Evolutionary conservation across 2,797 vertebrate genomes (phyloP).

Genomic region (Tragopan temminckii): DNA sequence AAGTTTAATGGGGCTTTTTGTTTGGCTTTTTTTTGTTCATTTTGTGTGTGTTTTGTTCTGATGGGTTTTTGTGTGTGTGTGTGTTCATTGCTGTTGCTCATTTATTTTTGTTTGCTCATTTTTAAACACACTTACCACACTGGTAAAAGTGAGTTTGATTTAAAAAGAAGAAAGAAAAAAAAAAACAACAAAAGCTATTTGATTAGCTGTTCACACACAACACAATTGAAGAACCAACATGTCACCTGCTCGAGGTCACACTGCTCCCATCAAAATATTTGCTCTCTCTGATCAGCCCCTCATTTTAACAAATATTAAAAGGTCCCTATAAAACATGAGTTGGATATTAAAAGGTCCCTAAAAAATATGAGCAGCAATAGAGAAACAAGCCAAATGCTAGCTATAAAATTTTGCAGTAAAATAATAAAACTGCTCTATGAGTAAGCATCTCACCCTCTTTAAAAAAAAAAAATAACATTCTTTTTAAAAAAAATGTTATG

Average conservation of each 20-base stretch:
- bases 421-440: neutral
- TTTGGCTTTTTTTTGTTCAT: neutral
- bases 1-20: neutral
- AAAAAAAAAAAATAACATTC: neutral
- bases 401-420: neutral
- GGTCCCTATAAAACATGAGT: neutral
- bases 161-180: neutral
- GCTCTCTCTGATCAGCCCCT: neutral
- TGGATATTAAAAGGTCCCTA: neutral
- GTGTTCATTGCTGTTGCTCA: neutral
- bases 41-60: neutral
- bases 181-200: neutral
- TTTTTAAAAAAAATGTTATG: neutral
- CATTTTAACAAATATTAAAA: neutral
- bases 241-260: neutral
- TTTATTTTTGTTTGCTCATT: neutral
- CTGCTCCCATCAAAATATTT: fast-evolving
- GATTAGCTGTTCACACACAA: neutral
- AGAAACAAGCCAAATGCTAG: neutral
- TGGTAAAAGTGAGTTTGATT: neutral
- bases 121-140: neutral
- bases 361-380: neutral
- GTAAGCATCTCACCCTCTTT: neutral
- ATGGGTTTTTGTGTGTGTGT: neutral
- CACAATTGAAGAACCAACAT: neutral